These are phyloP conservation scores for Xestia c-nigrum DNA, from an alignment of 2,888 invertebrate genomes.

Conservation along the genomic window DNA sequence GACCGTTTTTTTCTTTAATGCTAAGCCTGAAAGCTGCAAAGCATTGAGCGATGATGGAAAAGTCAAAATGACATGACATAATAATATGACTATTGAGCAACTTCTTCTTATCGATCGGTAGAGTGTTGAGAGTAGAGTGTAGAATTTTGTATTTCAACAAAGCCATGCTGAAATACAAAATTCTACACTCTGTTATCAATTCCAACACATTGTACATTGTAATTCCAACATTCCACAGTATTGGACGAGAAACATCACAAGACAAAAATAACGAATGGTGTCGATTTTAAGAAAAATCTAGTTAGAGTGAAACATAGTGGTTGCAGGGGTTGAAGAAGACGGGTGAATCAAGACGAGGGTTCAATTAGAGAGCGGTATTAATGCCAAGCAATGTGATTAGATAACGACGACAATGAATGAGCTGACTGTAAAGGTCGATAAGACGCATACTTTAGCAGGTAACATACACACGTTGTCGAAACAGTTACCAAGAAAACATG, in stretches of 20 bases:
- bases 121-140: too few relatives aligned
- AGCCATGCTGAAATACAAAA: not conserved
- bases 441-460: not conserved
- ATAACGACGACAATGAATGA: not conserved
- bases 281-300: not conserved
- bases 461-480: not conserved
- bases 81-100: not conserved
- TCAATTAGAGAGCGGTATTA: not conserved
- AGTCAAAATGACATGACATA: not conserved
- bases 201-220: too few relatives aligned
- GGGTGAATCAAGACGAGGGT: not conserved
- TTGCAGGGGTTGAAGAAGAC: not conserved
- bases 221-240: too few relatives aligned
- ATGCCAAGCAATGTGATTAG: not conserved
- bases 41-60: not conserved
- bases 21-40: not conserved
- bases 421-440: not conserved
- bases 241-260: not conserved
- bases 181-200: not conserved
- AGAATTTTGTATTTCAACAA: too few relatives aligned
- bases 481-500: conserved; percentile 9
- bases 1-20: not conserved
- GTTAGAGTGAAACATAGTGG: not conserved
- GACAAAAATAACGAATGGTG: not conserved
- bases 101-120: not conserved